These are phyloP conservation scores for Propithecus perrieri DNA, from an alignment of 2,797 vertebrate genomes.

Conservation along the genomic window DNA sequence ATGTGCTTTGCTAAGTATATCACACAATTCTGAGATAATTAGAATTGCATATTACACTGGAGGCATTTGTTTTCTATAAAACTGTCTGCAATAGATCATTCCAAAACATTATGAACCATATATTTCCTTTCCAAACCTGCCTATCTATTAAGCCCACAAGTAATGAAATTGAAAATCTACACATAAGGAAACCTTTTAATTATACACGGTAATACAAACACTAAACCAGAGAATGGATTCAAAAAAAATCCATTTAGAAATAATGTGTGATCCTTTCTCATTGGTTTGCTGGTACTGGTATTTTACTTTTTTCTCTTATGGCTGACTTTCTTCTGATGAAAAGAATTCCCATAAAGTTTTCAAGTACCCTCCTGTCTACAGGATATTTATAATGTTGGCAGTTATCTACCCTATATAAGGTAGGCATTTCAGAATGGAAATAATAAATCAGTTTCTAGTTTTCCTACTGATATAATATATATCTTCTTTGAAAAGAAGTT, in stretches of 20 bases:
- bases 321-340: conserved; percentile 32
- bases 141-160: conserved; percentile 58
- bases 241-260: conserved; percentile 47
- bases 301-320: conserved; percentile 66
- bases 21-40: conserved; percentile 57
- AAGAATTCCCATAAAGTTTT: conserved; percentile 14
- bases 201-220: conserved; percentile 27
- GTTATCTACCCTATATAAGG: not conserved
- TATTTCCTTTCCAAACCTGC: conserved; percentile 41
- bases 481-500: not conserved
- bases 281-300: conserved; percentile 24
- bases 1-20: not conserved
- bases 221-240: conserved; percentile 8
- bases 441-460: not conserved
- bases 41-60: conserved; percentile 44
- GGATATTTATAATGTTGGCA: conserved; percentile 33
- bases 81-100: conserved; percentile 10
- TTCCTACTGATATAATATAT: not conserved
- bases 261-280: conserved; percentile 24
- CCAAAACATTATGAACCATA: conserved; percentile 10
- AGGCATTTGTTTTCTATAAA: conserved; percentile 47
- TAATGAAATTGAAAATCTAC: conserved; percentile 64
- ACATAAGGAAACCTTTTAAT: conserved; percentile 73
- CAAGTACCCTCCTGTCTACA: conserved; percentile 11
- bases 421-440: not conserved